Conservation (phyloP, 1,140 invertebrate species). For the Lutraria rhynchaena region DNA sequence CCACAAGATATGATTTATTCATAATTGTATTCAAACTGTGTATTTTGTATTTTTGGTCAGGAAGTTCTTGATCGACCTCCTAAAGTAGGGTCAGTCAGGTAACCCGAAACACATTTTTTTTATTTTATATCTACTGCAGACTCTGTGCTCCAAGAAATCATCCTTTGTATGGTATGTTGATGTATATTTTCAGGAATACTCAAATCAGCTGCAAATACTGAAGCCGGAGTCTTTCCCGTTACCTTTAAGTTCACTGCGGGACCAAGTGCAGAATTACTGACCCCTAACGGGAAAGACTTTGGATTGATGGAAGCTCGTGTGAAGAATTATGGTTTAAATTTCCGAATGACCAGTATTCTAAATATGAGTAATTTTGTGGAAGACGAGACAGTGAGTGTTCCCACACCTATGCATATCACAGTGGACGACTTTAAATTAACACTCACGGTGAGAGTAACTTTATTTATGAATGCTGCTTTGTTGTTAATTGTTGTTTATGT, state of each 20-base stretch:
- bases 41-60: too few relatives aligned
- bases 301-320: slow-evolving; percentile 62
- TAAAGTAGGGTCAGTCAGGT: too few relatives aligned
- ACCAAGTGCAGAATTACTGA: slow-evolving; percentile 23
- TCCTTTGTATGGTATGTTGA: too few relatives aligned
- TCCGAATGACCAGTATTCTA: slow-evolving; percentile 91
- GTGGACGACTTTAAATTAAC: slow-evolving; percentile 70
- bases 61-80: too few relatives aligned
- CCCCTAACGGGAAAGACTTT: slow-evolving; percentile 45
- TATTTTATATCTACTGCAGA: too few relatives aligned
- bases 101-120: too few relatives aligned
- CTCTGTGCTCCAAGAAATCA: too few relatives aligned
- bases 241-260: slow-evolving; percentile 47
- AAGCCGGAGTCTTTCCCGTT: slow-evolving; percentile 24
- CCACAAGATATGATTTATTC: too few relatives aligned
- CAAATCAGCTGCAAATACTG: not conserved
- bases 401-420: slow-evolving; percentile 89
- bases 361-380: slow-evolving; percentile 91
- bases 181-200: slow-evolving; percentile 32
- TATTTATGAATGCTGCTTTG: too few relatives aligned
- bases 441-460: slow-evolving; percentile 67
- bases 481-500: not conserved
- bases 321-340: slow-evolving; percentile 75
- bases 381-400: slow-evolving; percentile 91
- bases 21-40: too few relatives aligned